phyloP scores from a whole-genome alignment of 23 tunicate genomes.

The Ciona savignyi region DNA sequence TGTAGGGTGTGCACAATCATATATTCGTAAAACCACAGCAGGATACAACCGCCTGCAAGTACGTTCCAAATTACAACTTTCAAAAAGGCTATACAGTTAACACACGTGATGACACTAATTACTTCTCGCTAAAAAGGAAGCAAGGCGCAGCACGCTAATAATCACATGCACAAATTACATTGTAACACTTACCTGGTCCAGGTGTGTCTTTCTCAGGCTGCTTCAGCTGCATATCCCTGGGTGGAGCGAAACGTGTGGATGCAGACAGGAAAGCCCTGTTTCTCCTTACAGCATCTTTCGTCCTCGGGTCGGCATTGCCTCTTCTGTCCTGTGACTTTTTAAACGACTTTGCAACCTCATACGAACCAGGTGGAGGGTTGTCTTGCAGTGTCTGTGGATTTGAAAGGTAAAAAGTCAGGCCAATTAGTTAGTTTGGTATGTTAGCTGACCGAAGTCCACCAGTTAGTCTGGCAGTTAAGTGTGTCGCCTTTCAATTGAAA shows the following conservation, averaged over 20 bases:
- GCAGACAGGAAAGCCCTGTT: conserved; percentile 74
- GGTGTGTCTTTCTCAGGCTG: conserved; percentile 73
- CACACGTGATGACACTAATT: too few relatives aligned
- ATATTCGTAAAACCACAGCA: too few relatives aligned
- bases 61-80: too few relatives aligned
- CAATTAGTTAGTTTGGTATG: too few relatives aligned
- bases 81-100: too few relatives aligned
- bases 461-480: too few relatives aligned
- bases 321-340: conserved; percentile 55
- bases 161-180: neutral
- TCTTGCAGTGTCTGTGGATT: conserved; percentile 56
- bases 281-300: conserved; percentile 55
- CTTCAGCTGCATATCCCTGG: conserved; percentile 31
- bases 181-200: conserved; percentile 56
- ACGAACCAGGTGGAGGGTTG: conserved; percentile 91
- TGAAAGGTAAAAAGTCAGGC: neutral
- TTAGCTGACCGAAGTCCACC: too few relatives aligned
- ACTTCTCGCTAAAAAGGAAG: neutral
- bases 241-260: conserved; percentile 64
- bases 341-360: conserved; percentile 86
- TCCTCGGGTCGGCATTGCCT: conserved; percentile 34
- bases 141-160: neutral
- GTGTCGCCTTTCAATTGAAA: too few relatives aligned
- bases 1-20: too few relatives aligned
- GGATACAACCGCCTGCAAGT: too few relatives aligned